phyloP scores from a whole-genome alignment of 2,888 invertebrate species.

The Oscheius onirici region DNA sequence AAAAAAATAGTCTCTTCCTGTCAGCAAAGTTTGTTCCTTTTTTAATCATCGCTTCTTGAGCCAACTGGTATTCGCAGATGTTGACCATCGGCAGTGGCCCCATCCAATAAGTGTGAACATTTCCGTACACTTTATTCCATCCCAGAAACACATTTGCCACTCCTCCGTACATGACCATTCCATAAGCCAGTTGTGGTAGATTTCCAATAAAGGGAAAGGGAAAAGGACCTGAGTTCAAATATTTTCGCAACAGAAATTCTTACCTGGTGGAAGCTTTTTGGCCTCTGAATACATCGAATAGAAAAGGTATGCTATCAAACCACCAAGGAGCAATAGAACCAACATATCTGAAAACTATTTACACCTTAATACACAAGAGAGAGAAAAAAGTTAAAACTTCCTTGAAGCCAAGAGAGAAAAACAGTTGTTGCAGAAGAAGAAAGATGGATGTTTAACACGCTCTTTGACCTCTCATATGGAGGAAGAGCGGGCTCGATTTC shows the following conservation, averaged over 20 bases:
- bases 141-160: neutral
- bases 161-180: neutral
- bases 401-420: too few relatives aligned
- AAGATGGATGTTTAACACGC: too few relatives aligned
- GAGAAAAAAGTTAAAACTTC: neutral
- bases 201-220: slow-evolving; percentile 14
- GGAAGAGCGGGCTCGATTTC: neutral
- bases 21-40: slow-evolving; percentile 11
- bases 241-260: neutral
- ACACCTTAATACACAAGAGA: neutral
- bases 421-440: too few relatives aligned
- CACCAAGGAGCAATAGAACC: neutral
- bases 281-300: neutral
- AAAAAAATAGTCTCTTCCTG: neutral
- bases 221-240: neutral
- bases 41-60: slow-evolving; percentile 37
- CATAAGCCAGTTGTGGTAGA: neutral
- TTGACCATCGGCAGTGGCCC: slow-evolving; percentile 43
- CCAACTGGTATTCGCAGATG: slow-evolving; percentile 43
- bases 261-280: neutral
- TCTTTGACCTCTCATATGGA: neutral
- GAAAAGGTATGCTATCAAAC: neutral
- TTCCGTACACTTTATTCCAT: slow-evolving; percentile 33
- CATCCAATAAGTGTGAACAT: slow-evolving; percentile 47
- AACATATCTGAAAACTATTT: neutral